Evolutionary conservation across 2,797 vertebrate species (phyloP), one percentile per base, ranked within the genome.

Genomic region (Gastrophryne carolinensis): DNA sequence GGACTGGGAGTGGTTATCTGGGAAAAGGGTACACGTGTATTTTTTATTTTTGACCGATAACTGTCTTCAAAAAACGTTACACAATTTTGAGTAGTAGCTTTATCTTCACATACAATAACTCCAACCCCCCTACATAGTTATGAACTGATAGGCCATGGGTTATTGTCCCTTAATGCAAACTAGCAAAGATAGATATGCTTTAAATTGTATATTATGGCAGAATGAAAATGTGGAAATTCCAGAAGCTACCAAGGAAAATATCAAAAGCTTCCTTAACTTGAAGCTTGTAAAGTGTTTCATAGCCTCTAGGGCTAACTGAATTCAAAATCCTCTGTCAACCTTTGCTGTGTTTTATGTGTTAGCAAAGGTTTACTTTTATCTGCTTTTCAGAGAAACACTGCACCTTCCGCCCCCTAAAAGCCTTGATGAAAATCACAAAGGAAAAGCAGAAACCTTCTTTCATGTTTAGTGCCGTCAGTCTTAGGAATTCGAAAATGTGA

Each of bases 401-500:
- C 6, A 17, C 10, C 17, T 21, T 49, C 11, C n/a, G 35, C 19
- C 26, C n/a, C n/a, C 26, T 52, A 17, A 29, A 23, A 66, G 47
- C 50, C 32, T 23, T 23, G 44, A 15, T 17, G 29, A 66, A 66
- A 66, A 52, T 49, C 63, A 66, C 44, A 35, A n/a, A 52, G 63
- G 63, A 66, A 52, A 50, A 52, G 12, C 29, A 56, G 29, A 52
- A 66, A 66, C 50, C 6, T 34, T 32, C 44, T 66, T 66, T 66
- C 44, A 66, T 66, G 44, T 66, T 52, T 19, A 8, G 19, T 44
- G 21, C 29, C 32, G 62, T 30, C 29, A 64, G 15, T 65, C 62
- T 49, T 50, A 47, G 11, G 27, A 52, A 15, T 29, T 8, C 13
- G 29, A 13, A 44, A 50, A 19, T 34, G 32, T 66, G 15, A 32